These are phyloP conservation scores for Lathronympha strigana DNA, from an alignment of 2,888 invertebrate genomes.

Conservation along the genomic window DNA sequence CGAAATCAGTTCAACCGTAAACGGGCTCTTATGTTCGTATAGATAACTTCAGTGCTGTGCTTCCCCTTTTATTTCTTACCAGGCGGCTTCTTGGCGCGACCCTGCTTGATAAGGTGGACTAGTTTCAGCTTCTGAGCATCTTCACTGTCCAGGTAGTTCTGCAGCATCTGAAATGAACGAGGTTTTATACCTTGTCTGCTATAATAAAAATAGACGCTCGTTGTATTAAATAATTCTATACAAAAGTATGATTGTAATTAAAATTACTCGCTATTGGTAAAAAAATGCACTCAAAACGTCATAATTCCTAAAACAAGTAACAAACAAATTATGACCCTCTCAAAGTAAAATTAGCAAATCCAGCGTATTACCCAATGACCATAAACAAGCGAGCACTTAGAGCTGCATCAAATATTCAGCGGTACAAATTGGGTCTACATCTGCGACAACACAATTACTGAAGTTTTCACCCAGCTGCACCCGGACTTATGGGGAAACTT, in stretches of 20 bases:
- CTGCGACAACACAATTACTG: slow-evolving; percentile 36
- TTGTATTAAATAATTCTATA: too few relatives aligned
- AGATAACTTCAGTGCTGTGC: slow-evolving; percentile 40
- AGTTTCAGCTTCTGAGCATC: slow-evolving; percentile 70
- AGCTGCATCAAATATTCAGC: slow-evolving; percentile 57
- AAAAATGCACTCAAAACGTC: not conserved
- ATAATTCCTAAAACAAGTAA: not conserved
- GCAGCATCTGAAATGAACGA: slow-evolving; percentile 61
- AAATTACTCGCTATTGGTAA: too few relatives aligned
- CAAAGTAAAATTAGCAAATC: slow-evolving; percentile 15
- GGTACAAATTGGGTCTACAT: slow-evolving; percentile 51
- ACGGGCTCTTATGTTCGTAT: not conserved
- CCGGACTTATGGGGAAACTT: slow-evolving; percentile 20
- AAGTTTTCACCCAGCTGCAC: slow-evolving; percentile 29
- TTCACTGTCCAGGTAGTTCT: slow-evolving; percentile 66
- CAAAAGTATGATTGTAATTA: too few relatives aligned
- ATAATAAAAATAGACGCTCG: not conserved
- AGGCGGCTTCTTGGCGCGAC: slow-evolving; percentile 54
- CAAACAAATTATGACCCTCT: slow-evolving; percentile 6
- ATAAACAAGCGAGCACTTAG: slow-evolving; percentile 42
- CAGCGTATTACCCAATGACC: slow-evolving; percentile 21
- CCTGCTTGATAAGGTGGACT: slow-evolving; percentile 71
- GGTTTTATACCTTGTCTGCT: not conserved
- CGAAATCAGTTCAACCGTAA: not conserved
- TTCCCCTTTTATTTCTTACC: slow-evolving; percentile 56